Base-by-base conservation (phyloP, 2,113 vertebrate species). In the Brachypodius melanocephalos region DNA sequence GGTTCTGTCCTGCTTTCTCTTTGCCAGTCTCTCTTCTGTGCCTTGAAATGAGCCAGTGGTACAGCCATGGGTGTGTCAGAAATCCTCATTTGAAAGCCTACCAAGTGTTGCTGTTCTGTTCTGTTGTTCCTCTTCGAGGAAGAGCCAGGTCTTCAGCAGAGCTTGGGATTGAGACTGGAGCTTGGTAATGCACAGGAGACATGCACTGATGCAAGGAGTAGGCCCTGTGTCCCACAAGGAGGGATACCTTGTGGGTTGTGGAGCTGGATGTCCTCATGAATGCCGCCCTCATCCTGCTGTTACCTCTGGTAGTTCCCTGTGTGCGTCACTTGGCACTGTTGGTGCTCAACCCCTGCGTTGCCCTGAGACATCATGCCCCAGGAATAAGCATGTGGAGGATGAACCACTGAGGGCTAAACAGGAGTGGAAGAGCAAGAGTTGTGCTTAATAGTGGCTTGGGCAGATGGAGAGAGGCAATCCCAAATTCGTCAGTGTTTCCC, bases 271-370 rank as follows among this genome's bases (percentile, higher is more conserved):
- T 82, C 43, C 48, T 84, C 9, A 1, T 0, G 0, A 85, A 45
- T 55, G 43, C 29, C 20, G 12, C 6, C 38, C 14, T 14, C 2
- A 5, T 63, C 29, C 48, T 75, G 22, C 63, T 2, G 1, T 42
- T 57, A 24, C 15, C 0, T 0, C 55, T 61, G 36, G 10, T 73
- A 20, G 20, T 43, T 73, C 17, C 14, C 24, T 52, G 26, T 43
- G 25, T 1, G 2, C 1, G 0, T 69, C 3, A 1, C 42, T 32
- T 52, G 52, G 24, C 5, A 3, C 14, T 0, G 0, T 16, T 65
- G 49, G 21, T 0, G 0, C 28, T 58, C 6, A 5, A 14, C 8
- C 17, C 5, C 52, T 62, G 46, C 68, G 14, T 51, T n/a, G 58
- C 25, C 36, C 25, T 40, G 36, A 48, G 46, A 28, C 11, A 5